Percentiles rank a stretch among this genome's conserved stretches.
These are phyloP conservation scores for Proisotoma minuta DNA, from an alignment of 2,888 invertebrate species.

Conservation along the genomic window DNA sequence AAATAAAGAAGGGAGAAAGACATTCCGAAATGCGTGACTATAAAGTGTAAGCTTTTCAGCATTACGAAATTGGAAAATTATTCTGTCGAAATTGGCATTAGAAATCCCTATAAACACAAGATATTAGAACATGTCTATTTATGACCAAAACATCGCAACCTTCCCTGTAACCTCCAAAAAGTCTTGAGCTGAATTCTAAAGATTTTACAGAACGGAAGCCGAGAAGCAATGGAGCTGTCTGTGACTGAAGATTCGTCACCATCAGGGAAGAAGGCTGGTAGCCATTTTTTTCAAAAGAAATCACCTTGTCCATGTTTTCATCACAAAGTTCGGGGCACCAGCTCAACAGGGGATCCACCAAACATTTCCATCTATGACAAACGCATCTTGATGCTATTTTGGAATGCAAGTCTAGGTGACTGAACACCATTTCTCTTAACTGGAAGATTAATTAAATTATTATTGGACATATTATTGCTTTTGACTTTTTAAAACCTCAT, in stretches of 20 bases:
- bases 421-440: constrained; percentile 7
- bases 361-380: constrained; percentile 5
- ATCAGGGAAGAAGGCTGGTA: not conserved
- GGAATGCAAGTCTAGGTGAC: constrained; percentile 6
- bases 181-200: too few species aligned
- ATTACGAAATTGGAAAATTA: not conserved
- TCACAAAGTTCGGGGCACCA: constrained; percentile 13
- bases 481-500: not conserved
- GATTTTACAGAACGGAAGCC: too few species aligned
- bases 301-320: not conserved
- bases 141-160: too few species aligned
- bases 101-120: too few species aligned
- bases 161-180: too few species aligned
- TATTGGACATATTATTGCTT: not conserved
- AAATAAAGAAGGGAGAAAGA: not conserved
- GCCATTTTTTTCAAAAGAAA: constrained; percentile 5
- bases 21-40: not conserved
- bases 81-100: not conserved
- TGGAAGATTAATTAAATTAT: not conserved
- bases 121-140: too few species aligned
- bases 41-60: not conserved
- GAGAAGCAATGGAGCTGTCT: too few species aligned
- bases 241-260: not conserved
- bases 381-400: constrained; percentile 9
- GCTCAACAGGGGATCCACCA: constrained; percentile 15